Base-by-base conservation (phyloP, 1,140 invertebrate genomes). In the Heliconius melpomene region DNA sequence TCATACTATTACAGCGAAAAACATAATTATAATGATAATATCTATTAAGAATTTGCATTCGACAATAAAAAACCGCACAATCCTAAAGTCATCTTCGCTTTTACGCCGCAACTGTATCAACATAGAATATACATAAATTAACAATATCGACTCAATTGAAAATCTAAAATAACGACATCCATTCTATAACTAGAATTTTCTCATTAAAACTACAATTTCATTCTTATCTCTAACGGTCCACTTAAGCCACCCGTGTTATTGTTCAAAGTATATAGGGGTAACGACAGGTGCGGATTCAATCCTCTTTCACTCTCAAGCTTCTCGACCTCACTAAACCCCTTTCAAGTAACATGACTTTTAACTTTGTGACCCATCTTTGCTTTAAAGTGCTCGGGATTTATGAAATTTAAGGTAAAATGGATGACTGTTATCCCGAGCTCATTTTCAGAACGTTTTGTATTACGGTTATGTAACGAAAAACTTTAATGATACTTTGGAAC, bases 281-380 rank as follows among this genome's bases (percentile, higher is more conserved):
- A 78, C 79, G 83, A 81, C 86, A 87, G 86, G 86, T 87, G 82
- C 85, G 80, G 79, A 87, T 83, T 82, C 86, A 85, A 88, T 85
- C 86, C 86, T 88, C 85, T 86, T 87, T 86, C 79, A 77, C 83
- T 86, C 84, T 84, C 83, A 80, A 90, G 88, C 88, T 89, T 90
- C 92, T 89, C 87, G 90, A 92, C 90, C 89, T 83, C 87, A 88
- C 87, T 89, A 88, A 92, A 91, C 89, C 91, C 91, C 90, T 93
- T 94, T 94, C 92, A 94, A 93, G 90, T 93, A 89, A 94, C 93
- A 94, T 94, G 93, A 94, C 93, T 94, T 94, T 94, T 92, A 94
- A 94, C 90, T 94, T 93, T 90, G 90, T 90, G 92, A 90, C 91
- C 91, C 87, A 88, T 91, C 90, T 92, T 91, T 90, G 89, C 89